A percentile compares a stretch with the other conserved stretches of the same genome.
phyloP scores from a whole-genome alignment of 2,113 vertebrate genomes.

The Thunnus thynnus region DNA sequence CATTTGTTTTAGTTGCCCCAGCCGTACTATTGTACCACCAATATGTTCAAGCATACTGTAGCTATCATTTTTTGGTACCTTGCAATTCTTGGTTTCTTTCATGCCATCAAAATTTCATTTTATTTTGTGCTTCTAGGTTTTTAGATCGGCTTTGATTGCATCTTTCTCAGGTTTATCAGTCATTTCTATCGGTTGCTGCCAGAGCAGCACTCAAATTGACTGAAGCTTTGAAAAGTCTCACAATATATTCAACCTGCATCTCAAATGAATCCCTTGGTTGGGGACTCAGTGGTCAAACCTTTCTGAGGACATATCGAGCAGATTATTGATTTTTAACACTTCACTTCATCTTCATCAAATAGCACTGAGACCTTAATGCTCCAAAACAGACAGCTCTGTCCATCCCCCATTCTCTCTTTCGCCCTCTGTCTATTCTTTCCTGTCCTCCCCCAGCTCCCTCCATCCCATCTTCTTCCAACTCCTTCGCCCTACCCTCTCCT shows the following conservation, averaged over 20 bases:
- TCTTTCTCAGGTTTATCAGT: constrained; percentile 46
- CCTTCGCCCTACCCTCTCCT: background rate
- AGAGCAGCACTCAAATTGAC: constrained; percentile 49
- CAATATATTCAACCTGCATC: constrained; percentile 59
- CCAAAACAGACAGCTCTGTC: constrained; percentile 59
- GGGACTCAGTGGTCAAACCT: constrained; percentile 65
- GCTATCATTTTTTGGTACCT: background rate
- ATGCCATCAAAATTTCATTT: constrained; percentile 14
- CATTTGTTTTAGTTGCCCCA: background rate
- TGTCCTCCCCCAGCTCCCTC: constrained; percentile 24
- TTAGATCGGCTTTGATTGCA: constrained; percentile 36
- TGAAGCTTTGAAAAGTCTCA: constrained; percentile 52
- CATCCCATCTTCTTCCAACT: background rate
- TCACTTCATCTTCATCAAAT: constrained; percentile 83
- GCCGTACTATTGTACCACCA: background rate
- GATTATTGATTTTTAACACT: constrained; percentile 83
- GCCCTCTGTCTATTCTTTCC: background rate
- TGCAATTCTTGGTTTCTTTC: constrained; percentile 4
- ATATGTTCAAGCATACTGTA: background rate
- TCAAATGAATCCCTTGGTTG: constrained; percentile 48
- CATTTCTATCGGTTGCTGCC: constrained; percentile 43
- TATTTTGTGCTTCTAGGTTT: background rate
- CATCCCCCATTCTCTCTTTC: background rate
- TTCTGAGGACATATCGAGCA: constrained; percentile 74
- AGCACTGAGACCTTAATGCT: constrained; percentile 61